Evolutionary conservation across 1,140 invertebrate genomes (phyloP).

Genomic region (Euglossa dilemma): DNA sequence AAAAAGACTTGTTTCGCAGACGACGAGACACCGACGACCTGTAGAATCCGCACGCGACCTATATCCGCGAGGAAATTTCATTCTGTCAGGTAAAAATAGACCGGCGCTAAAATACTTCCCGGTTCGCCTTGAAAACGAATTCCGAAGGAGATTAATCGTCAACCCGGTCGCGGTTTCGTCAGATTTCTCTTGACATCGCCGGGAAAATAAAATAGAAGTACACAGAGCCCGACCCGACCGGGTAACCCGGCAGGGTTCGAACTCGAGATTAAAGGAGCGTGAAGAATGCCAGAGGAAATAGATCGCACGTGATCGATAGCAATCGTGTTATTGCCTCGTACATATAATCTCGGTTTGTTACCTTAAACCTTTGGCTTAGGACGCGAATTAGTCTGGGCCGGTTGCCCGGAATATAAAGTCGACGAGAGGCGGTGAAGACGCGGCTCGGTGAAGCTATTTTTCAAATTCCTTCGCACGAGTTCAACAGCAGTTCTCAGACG

Average conservation of each 20-base stretch:
- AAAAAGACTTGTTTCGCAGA: too few relatives aligned
- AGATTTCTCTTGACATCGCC: not conserved
- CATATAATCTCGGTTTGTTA: constrained; percentile 11
- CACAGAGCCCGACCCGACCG: not conserved
- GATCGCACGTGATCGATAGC: not conserved
- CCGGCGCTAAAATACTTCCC: constrained; percentile 63
- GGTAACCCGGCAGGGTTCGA: not conserved
- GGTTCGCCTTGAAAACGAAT: constrained; percentile 65
- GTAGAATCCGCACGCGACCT: constrained; percentile 55
- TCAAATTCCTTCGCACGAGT: not conserved
- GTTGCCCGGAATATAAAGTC: constrained; percentile 32
- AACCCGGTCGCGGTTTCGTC: not conserved
- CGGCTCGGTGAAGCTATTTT: not conserved
- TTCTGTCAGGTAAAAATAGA: constrained; percentile 63
- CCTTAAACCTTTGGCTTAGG: constrained; percentile 4
- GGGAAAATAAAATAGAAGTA: too few relatives aligned
- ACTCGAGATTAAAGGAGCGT: too few relatives aligned
- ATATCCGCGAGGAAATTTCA: constrained; percentile 66
- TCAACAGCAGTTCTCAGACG: not conserved
- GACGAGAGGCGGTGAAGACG: not conserved
- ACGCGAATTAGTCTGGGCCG: constrained; percentile 35
- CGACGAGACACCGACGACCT: constrained; percentile 30
- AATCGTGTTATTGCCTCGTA: not conserved
- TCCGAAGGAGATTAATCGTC: constrained; percentile 32
- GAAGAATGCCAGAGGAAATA: not conserved